Evolutionary conservation across 2,113 vertebrate genomes (phyloP), one percentile per base, ranked within the genome.

Genomic region (Tilapia sparmanii): DNA sequence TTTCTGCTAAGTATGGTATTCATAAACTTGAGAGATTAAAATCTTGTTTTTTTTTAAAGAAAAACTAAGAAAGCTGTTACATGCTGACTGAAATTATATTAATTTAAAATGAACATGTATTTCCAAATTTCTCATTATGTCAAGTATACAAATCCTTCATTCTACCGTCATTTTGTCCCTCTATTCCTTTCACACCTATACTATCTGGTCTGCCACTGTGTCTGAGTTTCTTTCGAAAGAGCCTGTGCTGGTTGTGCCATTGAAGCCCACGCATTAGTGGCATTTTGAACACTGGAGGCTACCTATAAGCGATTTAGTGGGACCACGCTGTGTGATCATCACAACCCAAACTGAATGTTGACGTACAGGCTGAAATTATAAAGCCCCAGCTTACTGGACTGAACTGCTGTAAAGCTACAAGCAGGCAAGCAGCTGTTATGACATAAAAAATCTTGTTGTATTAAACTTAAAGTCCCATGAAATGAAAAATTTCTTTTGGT

Each of bases 381-480:
- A 87, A 88, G 82, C 55, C 57, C 24, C 40, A 26, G 61, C 35
- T 87, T 88, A 80, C 66, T 15, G 53, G 59, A 81, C 76, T 53
- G 83, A 86, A 87, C 33, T 33, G 3, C 79, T 85, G 66, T 73
- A 54, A 83, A 85, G 61, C 57, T 81, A 82, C 79, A 57, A 87
- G 68, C 50, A 83, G 12, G 5, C 54, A 8, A 82, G 84, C 87
- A 82, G 83, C 80, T 84, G 33, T 31, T 88, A 82, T 35, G 19
- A 90, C 78, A 82, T 80, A 45, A 83, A 55, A 55, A 61, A 78
- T 29, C 61, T 29, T 59, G 45, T 53, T 50, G 73, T 87, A 84
- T 90, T 89, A 84, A 94, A 89, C 35, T 71, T 82, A 84, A 90
- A 87, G 82, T 91, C 80, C 88, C 86, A 90, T 88, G 82, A 92